Evolutionary conservation across 2,888 invertebrate genomes (phyloP).

Genomic region (Neoaliturus tenellus): DNA sequence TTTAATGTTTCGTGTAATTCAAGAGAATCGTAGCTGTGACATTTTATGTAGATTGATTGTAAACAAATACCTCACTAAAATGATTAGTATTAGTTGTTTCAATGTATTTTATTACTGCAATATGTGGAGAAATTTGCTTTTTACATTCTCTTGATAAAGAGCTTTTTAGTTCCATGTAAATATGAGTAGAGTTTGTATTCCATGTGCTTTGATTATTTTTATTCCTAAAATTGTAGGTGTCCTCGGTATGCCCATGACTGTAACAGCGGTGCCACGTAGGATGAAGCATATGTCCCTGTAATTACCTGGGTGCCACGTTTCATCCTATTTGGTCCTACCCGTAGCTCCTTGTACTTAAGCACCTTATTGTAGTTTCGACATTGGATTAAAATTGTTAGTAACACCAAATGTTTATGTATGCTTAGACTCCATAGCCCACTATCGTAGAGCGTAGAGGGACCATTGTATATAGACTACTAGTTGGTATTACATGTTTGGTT

Average conservation of each 20-base stretch:
- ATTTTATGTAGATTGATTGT: too few relatives aligned
- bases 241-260: slow-evolving; percentile 23
- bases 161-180: background rate
- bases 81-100: too few relatives aligned
- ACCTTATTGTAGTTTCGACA: background rate
- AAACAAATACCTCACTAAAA: too few relatives aligned
- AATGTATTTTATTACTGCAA: too few relatives aligned
- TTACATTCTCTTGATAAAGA: too few relatives aligned
- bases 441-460: slow-evolving; percentile 14
- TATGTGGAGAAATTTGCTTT: too few relatives aligned
- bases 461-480: slow-evolving; percentile 3
- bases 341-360: slow-evolving; percentile 4
- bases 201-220: background rate
- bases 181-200: background rate
- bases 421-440: background rate
- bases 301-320: too few relatives aligned
- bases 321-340: too few relatives aligned
- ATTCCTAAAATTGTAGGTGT: background rate
- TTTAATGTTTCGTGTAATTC: too few relatives aligned
- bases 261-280: too few relatives aligned
- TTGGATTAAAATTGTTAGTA: slow-evolving; percentile 9
- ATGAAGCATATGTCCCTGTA: too few relatives aligned
- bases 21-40: too few relatives aligned
- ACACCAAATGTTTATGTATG: slow-evolving; percentile 24
- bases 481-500: slow-evolving; percentile 8